Conservation (phyloP, 2,797 vertebrate species). For the Pseudotriccus pelzelni region DNA sequence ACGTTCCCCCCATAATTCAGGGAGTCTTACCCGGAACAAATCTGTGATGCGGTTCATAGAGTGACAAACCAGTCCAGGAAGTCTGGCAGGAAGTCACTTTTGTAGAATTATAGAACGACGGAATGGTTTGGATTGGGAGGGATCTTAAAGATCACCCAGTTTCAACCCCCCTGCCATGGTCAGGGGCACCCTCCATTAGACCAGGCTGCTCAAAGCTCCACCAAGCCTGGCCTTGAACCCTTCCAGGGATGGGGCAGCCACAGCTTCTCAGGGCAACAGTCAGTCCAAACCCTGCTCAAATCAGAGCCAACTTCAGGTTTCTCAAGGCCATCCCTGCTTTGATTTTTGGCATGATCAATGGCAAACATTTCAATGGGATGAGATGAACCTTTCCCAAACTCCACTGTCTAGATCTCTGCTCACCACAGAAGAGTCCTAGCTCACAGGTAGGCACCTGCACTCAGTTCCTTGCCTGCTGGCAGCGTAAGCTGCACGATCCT, state of each 20-base stretch:
- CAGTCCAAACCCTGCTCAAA: not conserved
- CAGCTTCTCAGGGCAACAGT: not conserved
- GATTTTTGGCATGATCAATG: not conserved
- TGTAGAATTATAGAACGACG: not conserved
- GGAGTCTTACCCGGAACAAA: not conserved
- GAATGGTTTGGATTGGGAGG: not conserved
- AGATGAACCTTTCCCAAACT: not conserved
- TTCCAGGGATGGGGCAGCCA: not conserved
- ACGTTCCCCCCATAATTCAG: fast-evolving
- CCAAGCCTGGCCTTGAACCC: not conserved
- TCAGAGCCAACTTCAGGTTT: not conserved
- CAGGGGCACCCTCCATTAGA: not conserved
- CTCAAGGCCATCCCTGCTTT: not conserved
- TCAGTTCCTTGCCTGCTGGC: not conserved
- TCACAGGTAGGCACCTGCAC: not conserved
- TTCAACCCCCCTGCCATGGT: not conserved
- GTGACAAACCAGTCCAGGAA: not conserved
- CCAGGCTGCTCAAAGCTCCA: not conserved
- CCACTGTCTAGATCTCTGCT: not conserved
- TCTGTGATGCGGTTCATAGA: not conserved
- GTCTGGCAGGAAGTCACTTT: not conserved
- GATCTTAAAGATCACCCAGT: not conserved
- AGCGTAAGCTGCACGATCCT: not conserved
- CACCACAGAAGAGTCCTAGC: not conserved
- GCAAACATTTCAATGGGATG: not conserved